Base-by-base conservation (phyloP, 2,888 invertebrate genomes). In the Scotopteryx bipunctaria region DNA sequence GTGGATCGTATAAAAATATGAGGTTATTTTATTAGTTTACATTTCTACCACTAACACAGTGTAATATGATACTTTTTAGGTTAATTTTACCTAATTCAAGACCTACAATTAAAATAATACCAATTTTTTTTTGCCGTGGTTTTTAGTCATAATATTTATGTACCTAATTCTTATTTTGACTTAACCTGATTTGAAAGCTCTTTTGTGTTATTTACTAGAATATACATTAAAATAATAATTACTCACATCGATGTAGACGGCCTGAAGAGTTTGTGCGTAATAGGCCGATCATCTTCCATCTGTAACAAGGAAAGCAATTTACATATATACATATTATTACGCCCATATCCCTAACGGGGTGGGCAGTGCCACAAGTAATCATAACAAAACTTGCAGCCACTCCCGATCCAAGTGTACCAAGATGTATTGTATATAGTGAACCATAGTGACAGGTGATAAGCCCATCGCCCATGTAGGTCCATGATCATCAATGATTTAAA, bases 181-280 rank as follows among this genome's bases (percentile, higher is more conserved):
- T 8, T 17, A 31, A 27, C 35, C 21, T 38, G 25, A 36, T 49
- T 36, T 44, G 55, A 59, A 59, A 58, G 55, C 63, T 57, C 56
- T 56, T 45, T 41, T 43, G 6, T 25, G 23, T 17, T 40, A 17
- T 32, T 17, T 17, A 13, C n/a, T 17, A 5, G 17, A 33, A 42
- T 33, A 1, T 16, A 44, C 9, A 16, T 17, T 6, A 16, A 31
- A 3, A n/a, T 11, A 25, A 19, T 13, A n/a, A 33, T 23, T 52
- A 80, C 88, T 86, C 64, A 88, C 89, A 63, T 54, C 0, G 89
- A 86, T 19, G 87, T 83, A 1, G 91, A 88, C 1, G 91, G 89
- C 17, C 89, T 78, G 66, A 89, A 91, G 14, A 89, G 70, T 67
- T 89, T 91, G 64, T 88, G 91, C 50, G 84, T 88, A 73, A 90